Conservation (phyloP, 2,113 vertebrate species). For the Leptobrachium leishanense region DNA sequence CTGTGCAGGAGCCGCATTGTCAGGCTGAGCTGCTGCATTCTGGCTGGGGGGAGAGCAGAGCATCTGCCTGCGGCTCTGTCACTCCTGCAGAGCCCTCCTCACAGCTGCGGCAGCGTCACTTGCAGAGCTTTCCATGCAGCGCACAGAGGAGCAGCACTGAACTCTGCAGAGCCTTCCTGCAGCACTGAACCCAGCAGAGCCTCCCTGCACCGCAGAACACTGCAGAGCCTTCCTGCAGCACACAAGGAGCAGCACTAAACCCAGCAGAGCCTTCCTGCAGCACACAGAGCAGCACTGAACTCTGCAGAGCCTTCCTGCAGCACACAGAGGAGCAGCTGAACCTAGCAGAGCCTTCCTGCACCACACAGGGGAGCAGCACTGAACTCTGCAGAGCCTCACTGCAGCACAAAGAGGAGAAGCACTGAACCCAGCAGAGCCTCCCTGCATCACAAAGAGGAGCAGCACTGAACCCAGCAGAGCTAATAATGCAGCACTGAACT, state of each 20-base stretch:
- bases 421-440: background rate
- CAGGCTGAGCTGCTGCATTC: slow-evolving; percentile 37
- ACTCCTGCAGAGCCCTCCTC: background rate
- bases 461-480: background rate
- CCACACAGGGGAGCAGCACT: slow-evolving; percentile 41
- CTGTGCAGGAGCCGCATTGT: slow-evolving; percentile 36
- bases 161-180: slow-evolving; percentile 49
- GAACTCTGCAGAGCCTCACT: background rate
- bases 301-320: background rate
- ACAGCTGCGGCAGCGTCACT: background rate
- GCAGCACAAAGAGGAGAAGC: background rate
- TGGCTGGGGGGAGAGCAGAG: slow-evolving; percentile 51
- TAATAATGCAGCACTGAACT: background rate
- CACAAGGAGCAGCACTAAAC: slow-evolving; percentile 1
- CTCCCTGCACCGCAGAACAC: background rate
- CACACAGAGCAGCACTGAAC: slow-evolving; percentile 3
- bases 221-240: background rate
- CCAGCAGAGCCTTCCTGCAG: background rate
- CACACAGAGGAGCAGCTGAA: background rate
- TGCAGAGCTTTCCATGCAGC: slow-evolving; percentile 17
- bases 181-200: background rate
- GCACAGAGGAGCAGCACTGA: slow-evolving; percentile 33
- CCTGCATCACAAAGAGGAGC: slow-evolving; percentile 46
- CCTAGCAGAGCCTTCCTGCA: background rate
- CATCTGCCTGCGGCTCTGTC: background rate